Percentiles rank a stretch among this genome's conserved stretches.
phyloP scores from a whole-genome alignment of 2,797 vertebrate genomes.

The Hyperoplus immaculatus region DNA sequence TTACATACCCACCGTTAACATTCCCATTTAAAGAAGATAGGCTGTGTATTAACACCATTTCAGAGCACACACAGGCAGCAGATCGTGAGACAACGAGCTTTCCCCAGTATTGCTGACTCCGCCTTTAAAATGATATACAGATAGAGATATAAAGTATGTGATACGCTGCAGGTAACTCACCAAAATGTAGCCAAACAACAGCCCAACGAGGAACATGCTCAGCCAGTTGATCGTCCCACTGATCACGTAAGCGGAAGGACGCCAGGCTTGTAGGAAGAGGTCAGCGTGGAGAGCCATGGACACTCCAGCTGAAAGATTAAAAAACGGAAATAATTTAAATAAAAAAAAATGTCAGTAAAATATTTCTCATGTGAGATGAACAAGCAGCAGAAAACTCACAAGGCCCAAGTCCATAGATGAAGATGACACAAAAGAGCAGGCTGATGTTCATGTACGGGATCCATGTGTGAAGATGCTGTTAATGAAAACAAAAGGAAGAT shows the following conservation, averaged over 20 bases:
- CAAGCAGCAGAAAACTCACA: constrained; percentile 71
- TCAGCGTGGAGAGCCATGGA: constrained; percentile 84
- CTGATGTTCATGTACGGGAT: constrained; percentile 85
- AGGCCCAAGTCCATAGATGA: constrained; percentile 87
- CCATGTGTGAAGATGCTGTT: constrained; percentile 80
- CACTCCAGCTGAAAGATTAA: constrained; percentile 77
- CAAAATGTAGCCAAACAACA: constrained; percentile 87
- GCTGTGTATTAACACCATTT: no score
- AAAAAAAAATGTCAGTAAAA: background rate
- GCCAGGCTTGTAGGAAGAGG: constrained; percentile 88
- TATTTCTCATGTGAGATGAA: background rate
- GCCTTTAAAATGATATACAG: background rate
- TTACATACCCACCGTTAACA: no score
- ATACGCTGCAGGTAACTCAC: constrained; percentile 71
- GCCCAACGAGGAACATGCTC: constrained; percentile 83
- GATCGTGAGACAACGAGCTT: background rate
- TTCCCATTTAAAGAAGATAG: no score
- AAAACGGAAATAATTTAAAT: background rate
- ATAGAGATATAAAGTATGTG: no score
- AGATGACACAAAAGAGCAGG: constrained; percentile 85
- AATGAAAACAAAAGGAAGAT: background rate
- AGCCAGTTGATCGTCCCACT: constrained; percentile 83
- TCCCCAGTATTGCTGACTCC: no score
- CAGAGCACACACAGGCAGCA: no score
- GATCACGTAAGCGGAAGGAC: constrained; percentile 85